phyloP scores from a whole-genome alignment of 2,797 vertebrate genomes.

The Syngnathus acus region DNA sequence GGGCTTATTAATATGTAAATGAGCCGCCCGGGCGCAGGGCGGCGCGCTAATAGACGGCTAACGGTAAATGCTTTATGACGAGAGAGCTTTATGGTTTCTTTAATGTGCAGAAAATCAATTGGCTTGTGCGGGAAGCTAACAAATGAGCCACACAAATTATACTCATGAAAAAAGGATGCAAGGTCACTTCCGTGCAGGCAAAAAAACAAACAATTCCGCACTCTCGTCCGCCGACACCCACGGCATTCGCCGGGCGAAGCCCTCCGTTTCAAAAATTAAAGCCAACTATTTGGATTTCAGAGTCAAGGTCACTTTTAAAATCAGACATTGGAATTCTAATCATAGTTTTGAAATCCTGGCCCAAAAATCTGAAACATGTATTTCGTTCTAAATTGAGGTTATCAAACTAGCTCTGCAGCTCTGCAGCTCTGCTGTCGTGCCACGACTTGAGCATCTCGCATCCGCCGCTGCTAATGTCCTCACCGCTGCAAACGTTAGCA shows the following conservation, averaged over 20 bases:
- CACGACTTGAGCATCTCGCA: not conserved
- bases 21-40: constrained; percentile 39
- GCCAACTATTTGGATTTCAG: too few relatives aligned
- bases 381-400: not conserved
- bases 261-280: too few relatives aligned
- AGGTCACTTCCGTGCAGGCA: not conserved
- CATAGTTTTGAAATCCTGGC: too few relatives aligned
- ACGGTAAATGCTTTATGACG: constrained; percentile 54
- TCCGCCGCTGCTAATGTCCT: constrained; percentile 22
- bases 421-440: constrained; percentile 17
- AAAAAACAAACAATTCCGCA: not conserved
- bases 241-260: too few relatives aligned
- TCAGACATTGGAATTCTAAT: not conserved
- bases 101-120: constrained; percentile 52
- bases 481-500: constrained; percentile 32
- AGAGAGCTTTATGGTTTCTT: constrained; percentile 53
- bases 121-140: constrained; percentile 36
- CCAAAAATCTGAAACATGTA: not conserved
- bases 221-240: too few relatives aligned
- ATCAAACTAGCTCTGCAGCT: not conserved
- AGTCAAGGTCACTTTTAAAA: too few relatives aligned
- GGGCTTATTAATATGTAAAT: constrained; percentile 66
- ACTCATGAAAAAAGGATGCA: constrained; percentile 9
- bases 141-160: constrained; percentile 16
- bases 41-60: constrained; percentile 57